A percentile compares a stretch with the other conserved stretches of the same genome.
Evolutionary conservation across 2,888 invertebrate genomes (phyloP).

Genomic region (Drosophila mayaguana): DNA sequence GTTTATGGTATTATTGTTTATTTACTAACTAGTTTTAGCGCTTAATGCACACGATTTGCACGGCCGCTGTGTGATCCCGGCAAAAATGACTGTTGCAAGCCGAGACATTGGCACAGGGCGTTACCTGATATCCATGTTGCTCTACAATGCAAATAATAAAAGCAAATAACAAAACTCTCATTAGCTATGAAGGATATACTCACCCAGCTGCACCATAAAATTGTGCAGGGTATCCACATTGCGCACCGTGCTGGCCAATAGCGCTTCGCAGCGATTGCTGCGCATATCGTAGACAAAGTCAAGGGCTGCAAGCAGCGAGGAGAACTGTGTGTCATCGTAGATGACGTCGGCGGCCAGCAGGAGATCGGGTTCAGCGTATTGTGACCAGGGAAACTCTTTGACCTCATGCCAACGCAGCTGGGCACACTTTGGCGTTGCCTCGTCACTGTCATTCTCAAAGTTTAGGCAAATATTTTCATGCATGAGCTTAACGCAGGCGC

Average conservation of each 20-base stretch:
- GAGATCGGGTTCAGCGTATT: conserved; percentile 84
- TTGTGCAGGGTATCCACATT: conserved; percentile 88
- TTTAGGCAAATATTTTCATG: conserved; percentile 88
- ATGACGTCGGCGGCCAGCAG: conserved; percentile 88
- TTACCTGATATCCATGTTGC: conserved; percentile 51
- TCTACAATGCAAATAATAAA: conserved; percentile 31
- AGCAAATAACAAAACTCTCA: not conserved
- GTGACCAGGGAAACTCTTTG: conserved; percentile 71
- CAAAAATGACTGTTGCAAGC: conserved; percentile 63
- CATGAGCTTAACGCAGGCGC: conserved; percentile 88
- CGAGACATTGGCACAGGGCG: conserved; percentile 68
- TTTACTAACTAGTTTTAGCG: conserved; percentile 47
- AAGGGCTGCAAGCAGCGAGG: conserved; percentile 85
- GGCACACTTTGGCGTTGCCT: conserved; percentile 34
- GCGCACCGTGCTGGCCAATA: conserved; percentile 88
- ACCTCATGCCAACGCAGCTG: conserved; percentile 86
- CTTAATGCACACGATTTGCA: conserved; percentile 64
- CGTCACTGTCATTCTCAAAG: conserved; percentile 74
- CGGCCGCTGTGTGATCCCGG: conserved; percentile 68
- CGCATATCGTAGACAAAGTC: conserved; percentile 83
- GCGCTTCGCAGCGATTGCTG: conserved; percentile 83
- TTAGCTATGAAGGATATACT: conserved; percentile 40
- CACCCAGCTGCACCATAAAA: conserved; percentile 87
- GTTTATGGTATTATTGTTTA: conserved; percentile 14
- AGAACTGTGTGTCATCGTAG: conserved; percentile 87